Base-by-base conservation (phyloP, 1,140 invertebrate genomes). In the Neodiprion fabricii region DNA sequence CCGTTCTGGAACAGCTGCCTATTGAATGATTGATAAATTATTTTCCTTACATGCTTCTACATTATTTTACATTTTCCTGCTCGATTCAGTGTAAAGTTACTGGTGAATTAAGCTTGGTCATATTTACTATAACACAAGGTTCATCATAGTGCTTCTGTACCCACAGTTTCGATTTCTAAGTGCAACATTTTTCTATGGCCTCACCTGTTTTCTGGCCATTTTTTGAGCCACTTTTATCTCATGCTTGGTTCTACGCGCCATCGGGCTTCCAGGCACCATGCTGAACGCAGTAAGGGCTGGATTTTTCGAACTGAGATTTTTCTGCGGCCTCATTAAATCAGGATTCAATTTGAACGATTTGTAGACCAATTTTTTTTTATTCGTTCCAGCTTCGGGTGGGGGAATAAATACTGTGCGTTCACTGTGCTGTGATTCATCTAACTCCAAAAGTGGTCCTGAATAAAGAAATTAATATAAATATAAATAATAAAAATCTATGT, bases 401-500 rank as follows among this genome's bases (percentile, higher is more conserved):
- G 96, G 91, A 78, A 99, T 96, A 83, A 98, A 98, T 68, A 99
- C 96, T 49, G 98, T 99, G 71, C 95, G 90, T 88, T 99, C 97
- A 87, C 95, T 96, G 78, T 92, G 90, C 74, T 90, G 91, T 76
- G 90, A 91, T 82, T 94, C 92, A 78, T 96, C 95, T 72, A 94
- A 85, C 79, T 96, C 95, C 23, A 98, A 89, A 72, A 97, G 87
- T 70, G 78, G 85, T 17, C 83, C 86, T 88, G n/a, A 61, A 61
- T 49, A 11, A 50, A 53, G 69, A 4, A 78, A 50, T 50, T 5
- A 50, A 28, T 65, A 72, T 47, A 61, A 48, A 49, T 17, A 70
- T 68, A 1, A 53, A 72, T 67, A 9, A 12, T 49, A 70, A 67
- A 17, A 65, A 71, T 49, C 5, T 49, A 67, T 14, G 40, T 28